Evolutionary conservation across 2,888 invertebrate genomes (phyloP).

Genomic region (Timandra comae): DNA sequence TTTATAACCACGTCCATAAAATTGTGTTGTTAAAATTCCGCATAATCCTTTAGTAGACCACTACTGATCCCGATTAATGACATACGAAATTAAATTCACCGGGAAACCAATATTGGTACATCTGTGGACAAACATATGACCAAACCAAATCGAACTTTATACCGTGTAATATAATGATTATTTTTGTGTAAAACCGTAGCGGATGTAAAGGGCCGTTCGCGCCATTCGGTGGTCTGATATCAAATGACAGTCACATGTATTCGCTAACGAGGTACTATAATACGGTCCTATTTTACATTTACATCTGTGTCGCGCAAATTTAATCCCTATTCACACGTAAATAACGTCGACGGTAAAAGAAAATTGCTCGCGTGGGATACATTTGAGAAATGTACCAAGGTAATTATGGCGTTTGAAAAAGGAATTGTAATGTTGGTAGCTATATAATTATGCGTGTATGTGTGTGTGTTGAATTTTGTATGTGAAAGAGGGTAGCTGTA

Average conservation of each 20-base stretch:
- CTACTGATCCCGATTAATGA: conserved; percentile 63
- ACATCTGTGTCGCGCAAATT: conserved; percentile 29
- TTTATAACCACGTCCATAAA: conserved; percentile 31
- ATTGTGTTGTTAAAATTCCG: conserved; percentile 56
- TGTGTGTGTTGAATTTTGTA: conserved; percentile 30
- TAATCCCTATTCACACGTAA: conserved; percentile 28
- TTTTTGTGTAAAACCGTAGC: conserved; percentile 28
- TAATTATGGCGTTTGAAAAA: conserved; percentile 56
- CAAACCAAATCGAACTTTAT: conserved; percentile 36
- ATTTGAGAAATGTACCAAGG: conserved; percentile 40
- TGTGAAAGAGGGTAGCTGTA: conserved; percentile 31
- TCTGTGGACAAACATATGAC: conserved; percentile 35
- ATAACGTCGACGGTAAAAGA: conserved; percentile 22
- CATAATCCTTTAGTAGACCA: conserved; percentile 56
- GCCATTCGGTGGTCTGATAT: conserved; percentile 45
- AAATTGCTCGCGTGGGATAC: conserved; percentile 29
- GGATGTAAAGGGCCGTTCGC: conserved; percentile 27
- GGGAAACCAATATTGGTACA: conserved; percentile 56
- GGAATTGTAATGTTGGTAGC: conserved; percentile 51
- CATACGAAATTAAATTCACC: conserved; percentile 65
- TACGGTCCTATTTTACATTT: conserved; percentile 43
- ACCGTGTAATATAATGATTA: conserved; percentile 26
- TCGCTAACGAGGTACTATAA: conserved; percentile 58
- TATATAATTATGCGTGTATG: conserved; percentile 41
- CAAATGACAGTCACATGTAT: conserved; percentile 65